phyloP scores from a whole-genome alignment of 2,797 vertebrate genomes.

The Spheniscus humboldti region DNA sequence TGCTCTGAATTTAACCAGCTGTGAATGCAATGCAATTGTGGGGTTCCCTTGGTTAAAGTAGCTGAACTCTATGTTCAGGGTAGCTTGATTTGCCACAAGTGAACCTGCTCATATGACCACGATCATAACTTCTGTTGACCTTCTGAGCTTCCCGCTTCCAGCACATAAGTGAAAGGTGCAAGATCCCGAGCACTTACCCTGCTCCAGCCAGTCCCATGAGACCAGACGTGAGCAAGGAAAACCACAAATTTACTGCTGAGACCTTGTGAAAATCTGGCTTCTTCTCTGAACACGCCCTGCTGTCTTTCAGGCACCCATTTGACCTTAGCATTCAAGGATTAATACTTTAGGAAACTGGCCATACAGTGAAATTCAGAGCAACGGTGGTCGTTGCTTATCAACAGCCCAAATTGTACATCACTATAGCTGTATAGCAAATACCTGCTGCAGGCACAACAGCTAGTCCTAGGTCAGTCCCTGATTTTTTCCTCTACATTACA shows the following conservation, averaged over 20 bases:
- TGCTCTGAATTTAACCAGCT: not conserved
- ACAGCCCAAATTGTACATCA: not conserved
- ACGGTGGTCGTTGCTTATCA: not conserved
- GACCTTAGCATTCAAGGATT: not conserved
- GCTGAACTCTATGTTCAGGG: not conserved
- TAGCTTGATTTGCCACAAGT: not conserved
- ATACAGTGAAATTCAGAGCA: not conserved
- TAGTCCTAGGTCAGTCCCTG: not conserved
- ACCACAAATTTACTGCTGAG: not conserved
- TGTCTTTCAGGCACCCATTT: not conserved
- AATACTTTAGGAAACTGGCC: not conserved
- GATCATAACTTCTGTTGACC: not conserved
- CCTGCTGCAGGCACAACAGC: not conserved
- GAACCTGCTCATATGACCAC: not conserved
- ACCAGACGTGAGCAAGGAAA: not conserved
- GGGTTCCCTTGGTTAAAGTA: not conserved
- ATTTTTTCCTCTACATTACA: not conserved
- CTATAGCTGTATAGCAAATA: not conserved
- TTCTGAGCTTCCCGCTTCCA: not conserved
- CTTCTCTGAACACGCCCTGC: not conserved
- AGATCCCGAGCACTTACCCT: not conserved
- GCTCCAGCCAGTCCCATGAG: not conserved
- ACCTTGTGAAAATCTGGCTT: not conserved
- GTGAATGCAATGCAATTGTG: not conserved
- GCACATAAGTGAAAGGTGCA: not conserved